Evolutionary conservation across 1,140 invertebrate genomes (phyloP).

Genomic region (Hermatobates lingyangjiaoensis): DNA sequence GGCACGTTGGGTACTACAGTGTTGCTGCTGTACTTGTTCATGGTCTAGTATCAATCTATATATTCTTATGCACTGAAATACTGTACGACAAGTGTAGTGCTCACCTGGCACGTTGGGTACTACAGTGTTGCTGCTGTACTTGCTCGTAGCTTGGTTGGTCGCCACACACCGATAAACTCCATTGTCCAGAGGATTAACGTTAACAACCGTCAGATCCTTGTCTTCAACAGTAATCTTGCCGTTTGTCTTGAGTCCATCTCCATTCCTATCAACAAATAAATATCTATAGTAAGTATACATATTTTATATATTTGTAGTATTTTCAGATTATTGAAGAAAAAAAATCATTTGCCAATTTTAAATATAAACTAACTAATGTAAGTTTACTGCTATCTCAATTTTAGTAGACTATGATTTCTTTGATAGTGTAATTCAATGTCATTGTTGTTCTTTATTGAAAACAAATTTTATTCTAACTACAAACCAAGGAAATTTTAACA

Average conservation of each 20-base stretch:
- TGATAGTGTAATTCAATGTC: background rate
- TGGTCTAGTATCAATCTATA: too few species aligned
- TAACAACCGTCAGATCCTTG: slow-evolving; percentile 8
- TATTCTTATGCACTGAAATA: too few species aligned
- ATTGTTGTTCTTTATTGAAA: background rate
- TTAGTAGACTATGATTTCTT: background rate
- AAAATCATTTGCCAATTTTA: background rate
- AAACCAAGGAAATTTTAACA: too few species aligned
- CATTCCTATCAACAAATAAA: slow-evolving; percentile 5
- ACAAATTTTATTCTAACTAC: too few species aligned
- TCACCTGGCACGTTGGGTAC: slow-evolving; percentile 35
- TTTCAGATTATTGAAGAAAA: background rate
- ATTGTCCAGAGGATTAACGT: slow-evolving; percentile 39
- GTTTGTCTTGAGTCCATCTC: slow-evolving; percentile 9
- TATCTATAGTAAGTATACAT: background rate
- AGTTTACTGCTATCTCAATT: background rate
- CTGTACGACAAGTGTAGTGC: too few species aligned
- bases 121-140: slow-evolving; percentile 34
- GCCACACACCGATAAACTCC: slow-evolving; percentile 49
- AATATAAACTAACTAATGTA: background rate
- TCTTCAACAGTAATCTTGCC: slow-evolving; percentile 8
- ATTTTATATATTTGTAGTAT: background rate
- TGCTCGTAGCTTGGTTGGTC: slow-evolving; percentile 38
- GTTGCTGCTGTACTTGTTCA: too few species aligned
- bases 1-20: too few species aligned